Conservation (phyloP, 2,797 vertebrate genomes). For the Iguana delicatissima region DNA sequence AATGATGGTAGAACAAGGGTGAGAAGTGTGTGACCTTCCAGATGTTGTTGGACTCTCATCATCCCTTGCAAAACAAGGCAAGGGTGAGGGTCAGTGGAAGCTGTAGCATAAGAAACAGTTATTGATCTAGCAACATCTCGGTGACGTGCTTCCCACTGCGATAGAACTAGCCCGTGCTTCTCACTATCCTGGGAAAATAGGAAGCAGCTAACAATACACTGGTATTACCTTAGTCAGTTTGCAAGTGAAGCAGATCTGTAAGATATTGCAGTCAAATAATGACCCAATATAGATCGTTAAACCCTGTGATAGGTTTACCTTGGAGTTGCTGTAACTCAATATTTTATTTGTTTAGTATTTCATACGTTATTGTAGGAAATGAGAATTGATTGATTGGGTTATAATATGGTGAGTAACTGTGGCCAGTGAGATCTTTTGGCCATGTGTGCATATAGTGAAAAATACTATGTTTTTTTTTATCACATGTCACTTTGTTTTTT, state of each 20-base stretch:
- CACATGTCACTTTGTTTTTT: background rate
- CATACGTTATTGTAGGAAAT: background rate
- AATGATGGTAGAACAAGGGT: background rate
- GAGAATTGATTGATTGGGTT: background rate
- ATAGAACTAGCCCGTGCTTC: background rate
- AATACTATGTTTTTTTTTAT: background rate
- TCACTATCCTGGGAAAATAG: background rate
- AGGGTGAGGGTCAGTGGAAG: background rate
- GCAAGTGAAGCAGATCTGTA: background rate
- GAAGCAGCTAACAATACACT: background rate
- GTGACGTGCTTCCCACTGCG: background rate
- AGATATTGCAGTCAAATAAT: background rate
- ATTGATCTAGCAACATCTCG: background rate
- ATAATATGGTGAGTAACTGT: background rate
- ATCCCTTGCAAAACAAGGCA: background rate
- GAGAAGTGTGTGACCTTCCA: background rate
- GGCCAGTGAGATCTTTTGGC: background rate
- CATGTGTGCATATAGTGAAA: background rate
- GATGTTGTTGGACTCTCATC: too few relatives aligned
- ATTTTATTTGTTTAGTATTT: background rate
- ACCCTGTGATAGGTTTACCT: too few relatives aligned
- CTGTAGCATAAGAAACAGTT: background rate
- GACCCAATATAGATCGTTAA: background rate
- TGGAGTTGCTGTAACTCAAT: too few relatives aligned
- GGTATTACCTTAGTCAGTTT: background rate